Conservation (phyloP, 2,797 vertebrate genomes). For the Thamnophis elegans region DNA sequence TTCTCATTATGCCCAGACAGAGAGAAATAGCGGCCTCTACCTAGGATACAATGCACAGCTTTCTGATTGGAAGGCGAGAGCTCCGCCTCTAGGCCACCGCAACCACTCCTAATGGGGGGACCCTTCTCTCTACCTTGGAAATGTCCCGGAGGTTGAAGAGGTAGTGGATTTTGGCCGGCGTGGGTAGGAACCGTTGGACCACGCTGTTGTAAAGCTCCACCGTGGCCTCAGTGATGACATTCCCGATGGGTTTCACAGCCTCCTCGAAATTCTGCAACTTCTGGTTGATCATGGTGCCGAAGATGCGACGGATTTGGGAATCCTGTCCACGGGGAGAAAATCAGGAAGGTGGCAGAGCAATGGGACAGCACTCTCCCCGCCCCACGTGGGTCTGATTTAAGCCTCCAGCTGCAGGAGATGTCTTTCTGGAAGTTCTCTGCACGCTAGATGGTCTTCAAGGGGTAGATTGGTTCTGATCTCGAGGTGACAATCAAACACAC, state of each 20-base stretch:
- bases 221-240: slow-evolving; percentile 80
- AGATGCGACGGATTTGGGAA: slow-evolving; percentile 83
- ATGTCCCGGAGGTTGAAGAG: slow-evolving; percentile 92
- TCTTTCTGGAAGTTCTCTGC: background rate
- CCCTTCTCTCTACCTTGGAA: slow-evolving; percentile 76
- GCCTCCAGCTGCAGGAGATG: fast-evolving
- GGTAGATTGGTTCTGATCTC: no score
- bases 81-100: no score
- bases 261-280: slow-evolving; percentile 86
- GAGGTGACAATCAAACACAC: no score
- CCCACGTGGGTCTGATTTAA: background rate
- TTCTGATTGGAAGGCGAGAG: no score
- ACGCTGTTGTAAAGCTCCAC: slow-evolving; percentile 81
- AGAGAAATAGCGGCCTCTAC: no score
- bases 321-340: slow-evolving; percentile 66
- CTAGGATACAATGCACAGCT: no score
- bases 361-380: fast-evolving
- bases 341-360: background rate
- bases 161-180: slow-evolving; percentile 89
- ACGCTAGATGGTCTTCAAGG: no score
- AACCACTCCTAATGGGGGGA: no score
- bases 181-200: slow-evolving; percentile 81
- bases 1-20: no score
- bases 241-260: slow-evolving; percentile 83
- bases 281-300: slow-evolving; percentile 85